A percentile compares a stretch with the other conserved stretches of the same genome.
Conservation (phyloP, 92 coral and sea anemone species). For the Epizoanthus rinbou region DNA sequence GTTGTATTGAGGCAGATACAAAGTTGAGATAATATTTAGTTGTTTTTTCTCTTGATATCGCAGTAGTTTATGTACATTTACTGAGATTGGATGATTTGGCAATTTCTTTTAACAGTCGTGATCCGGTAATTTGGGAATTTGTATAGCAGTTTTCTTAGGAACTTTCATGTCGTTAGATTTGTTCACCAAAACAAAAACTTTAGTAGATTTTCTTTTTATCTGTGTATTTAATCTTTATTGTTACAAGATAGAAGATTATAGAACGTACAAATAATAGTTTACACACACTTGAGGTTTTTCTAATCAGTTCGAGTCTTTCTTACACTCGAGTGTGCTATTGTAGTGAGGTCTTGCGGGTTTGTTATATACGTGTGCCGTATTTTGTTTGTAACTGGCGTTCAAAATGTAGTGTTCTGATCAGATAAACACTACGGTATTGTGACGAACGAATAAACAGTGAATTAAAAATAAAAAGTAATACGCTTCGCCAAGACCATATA, state of each 20-base stretch:
- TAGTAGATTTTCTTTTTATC: conserved; percentile 12
- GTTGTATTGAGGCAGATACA: conserved; percentile 13
- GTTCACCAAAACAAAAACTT: not conserved
- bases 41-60: conserved; percentile 16
- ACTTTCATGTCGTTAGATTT: conserved; percentile 4
- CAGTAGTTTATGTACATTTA: not conserved
- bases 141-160: not conserved
- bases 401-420: not conserved
- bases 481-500: not conserved
- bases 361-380: not conserved
- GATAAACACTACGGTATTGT: not conserved
- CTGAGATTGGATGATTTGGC: not conserved
- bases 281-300: not conserved
- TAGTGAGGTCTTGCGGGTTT: too few species aligned
- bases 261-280: conserved; percentile 7
- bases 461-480: not conserved
- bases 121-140: conserved; percentile 19
- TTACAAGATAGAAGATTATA: conserved; percentile 12
- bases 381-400: not conserved
- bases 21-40: conserved; percentile 17
- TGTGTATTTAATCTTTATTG: conserved; percentile 37
- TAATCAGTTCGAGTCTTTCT: not conserved
- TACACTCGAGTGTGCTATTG: not conserved
- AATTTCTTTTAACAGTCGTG: not conserved
- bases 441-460: not conserved